Base-by-base conservation (phyloP, 2,888 invertebrate genomes). In the Tetheella fluctuosa region DNA sequence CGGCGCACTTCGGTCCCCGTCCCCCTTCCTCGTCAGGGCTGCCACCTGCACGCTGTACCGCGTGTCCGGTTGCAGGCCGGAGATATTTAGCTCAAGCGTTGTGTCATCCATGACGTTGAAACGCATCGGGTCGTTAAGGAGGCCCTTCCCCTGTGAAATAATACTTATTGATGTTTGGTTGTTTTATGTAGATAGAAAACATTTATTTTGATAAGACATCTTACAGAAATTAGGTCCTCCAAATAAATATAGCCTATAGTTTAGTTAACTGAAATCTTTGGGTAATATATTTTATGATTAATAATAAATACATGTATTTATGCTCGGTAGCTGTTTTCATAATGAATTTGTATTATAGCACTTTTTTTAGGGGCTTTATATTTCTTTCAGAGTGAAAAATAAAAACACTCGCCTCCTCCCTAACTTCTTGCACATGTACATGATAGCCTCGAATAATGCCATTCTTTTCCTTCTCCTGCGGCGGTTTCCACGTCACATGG, bases 391-490 rank as follows among this genome's bases (percentile, higher is more conserved):
- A 30, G 1, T 13, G 34, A 52, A 12, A 55, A 60, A 30, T 60
- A 23, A 54, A 61, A 64, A 58, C 12, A 67, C 83, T 81, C 85
- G 97, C 97, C 95, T 97, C 97, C 83, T 97, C 96, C 80, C 96
- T 95, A 55, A 97, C 95, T 94, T 98, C 98, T 87, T 98, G 98
- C 1, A 98, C 97, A 85, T 98, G 98, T 61, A 99, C 97, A 86
- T 99, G 99, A 91, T 99, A 99, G 28, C 99, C 99, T 64, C 98
- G 95, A 73, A 99, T 98, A 71, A 99, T 96, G 55, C 99, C 99
- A 84, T 99, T 98, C 67, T 97, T 96, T 78, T 99, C 98, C 80
- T 97, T 97, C 73, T 97, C 96, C 64, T 95, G 94, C 0, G 99
- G 99, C 8, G 98, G 97, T 81, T 97, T 97, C 99, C 99, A 99